These are phyloP conservation scores for Mamestra configurata DNA, from an alignment of 1,140 invertebrate species.

Conservation along the genomic window DNA sequence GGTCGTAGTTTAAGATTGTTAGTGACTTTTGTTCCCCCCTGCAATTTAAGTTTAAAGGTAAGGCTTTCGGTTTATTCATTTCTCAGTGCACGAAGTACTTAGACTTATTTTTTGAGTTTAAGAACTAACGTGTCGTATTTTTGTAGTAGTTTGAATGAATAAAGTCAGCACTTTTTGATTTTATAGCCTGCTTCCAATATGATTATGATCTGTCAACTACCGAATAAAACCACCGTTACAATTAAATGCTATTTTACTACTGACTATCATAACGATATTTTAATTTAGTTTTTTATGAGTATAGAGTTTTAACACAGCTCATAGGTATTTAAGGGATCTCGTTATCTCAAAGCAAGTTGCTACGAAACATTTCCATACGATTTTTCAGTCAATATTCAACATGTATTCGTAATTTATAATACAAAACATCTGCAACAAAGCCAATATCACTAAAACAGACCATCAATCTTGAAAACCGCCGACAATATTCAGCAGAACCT, in stretches of 20 bases:
- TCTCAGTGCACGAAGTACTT: slow-evolving; percentile 34
- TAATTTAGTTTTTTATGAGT: no score
- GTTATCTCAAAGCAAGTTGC: no score
- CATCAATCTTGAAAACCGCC: slow-evolving; percentile 8
- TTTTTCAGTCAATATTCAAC: no score
- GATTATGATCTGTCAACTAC: no score
- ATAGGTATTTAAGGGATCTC: no score
- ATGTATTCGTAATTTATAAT: not conserved
- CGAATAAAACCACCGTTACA: no score
- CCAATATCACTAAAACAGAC: not conserved
- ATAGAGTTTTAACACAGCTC: no score
- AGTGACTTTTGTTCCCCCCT: slow-evolving; percentile 52
- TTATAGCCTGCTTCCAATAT: no score
- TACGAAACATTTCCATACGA: no score
- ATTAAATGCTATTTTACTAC: no score
- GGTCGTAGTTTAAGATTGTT: slow-evolving; percentile 52
- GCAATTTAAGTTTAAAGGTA: slow-evolving; percentile 52
- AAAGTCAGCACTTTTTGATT: no score
- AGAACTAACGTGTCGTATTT: not conserved
- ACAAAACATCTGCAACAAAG: not conserved
- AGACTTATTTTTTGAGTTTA: not conserved
- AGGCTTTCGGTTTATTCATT: slow-evolving; percentile 40
- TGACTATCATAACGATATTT: no score
- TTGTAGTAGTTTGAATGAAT: not conserved
- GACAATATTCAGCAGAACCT: not conserved